phyloP scores from a whole-genome alignment of 1,140 invertebrate species.

The Bombus superbus region DNA sequence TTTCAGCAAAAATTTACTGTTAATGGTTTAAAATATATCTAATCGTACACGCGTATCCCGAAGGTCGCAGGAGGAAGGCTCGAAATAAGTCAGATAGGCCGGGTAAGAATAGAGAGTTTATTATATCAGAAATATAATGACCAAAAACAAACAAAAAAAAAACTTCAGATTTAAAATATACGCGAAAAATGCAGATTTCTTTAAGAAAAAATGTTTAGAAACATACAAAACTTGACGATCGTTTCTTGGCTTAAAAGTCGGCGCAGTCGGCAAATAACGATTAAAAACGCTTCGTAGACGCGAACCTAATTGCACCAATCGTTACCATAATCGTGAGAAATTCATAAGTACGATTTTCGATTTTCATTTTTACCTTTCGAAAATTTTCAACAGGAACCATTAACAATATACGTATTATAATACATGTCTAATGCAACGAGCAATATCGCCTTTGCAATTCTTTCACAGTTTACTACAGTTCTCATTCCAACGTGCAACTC shows the following conservation, averaged over 20 bases:
- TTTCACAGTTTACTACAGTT: background rate
- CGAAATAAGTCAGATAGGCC: slow-evolving; percentile 9
- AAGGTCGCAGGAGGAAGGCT: background rate
- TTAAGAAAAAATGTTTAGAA: slow-evolving; percentile 32
- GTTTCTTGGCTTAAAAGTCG: background rate
- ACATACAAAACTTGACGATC: slow-evolving; percentile 31
- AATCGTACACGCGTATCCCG: background rate
- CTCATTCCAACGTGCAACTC: background rate
- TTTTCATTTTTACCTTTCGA: background rate
- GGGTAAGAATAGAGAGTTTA: slow-evolving; percentile 58
- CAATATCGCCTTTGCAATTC: background rate
- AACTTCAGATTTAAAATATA: slow-evolving; percentile 32
- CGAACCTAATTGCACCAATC: background rate
- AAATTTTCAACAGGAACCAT: background rate
- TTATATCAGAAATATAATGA: slow-evolving; percentile 44
- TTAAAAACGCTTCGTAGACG: background rate
- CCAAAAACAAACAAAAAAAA: slow-evolving; percentile 28
- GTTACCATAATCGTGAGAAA: background rate
- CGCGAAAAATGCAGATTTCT: slow-evolving; percentile 18
- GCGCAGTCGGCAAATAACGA: background rate
- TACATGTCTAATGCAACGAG: background rate
- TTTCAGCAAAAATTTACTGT: background rate
- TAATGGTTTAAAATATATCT: background rate
- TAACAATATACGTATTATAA: background rate
- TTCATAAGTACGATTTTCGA: slow-evolving; percentile 38